A percentile compares a stretch with the other conserved stretches of the same genome.
These are phyloP conservation scores for Mimumesa dahlbomi DNA, from an alignment of 2,888 invertebrate genomes.

Conservation along the genomic window DNA sequence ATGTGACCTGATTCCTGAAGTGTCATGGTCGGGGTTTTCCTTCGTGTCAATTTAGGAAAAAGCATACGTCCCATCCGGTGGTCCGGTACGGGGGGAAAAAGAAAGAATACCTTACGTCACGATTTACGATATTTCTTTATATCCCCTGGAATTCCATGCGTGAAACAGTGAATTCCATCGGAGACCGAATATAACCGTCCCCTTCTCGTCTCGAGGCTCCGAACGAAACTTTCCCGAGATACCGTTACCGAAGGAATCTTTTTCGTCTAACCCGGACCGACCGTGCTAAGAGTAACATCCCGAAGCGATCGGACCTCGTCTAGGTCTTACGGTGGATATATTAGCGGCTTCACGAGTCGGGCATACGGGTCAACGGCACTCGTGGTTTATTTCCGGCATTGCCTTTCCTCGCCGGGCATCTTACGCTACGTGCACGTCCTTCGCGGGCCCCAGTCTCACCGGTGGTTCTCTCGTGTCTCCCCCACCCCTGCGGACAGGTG, in stretches of 20 bases:
- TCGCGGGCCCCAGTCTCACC: conserved; percentile 45
- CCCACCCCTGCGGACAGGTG: conserved; percentile 59
- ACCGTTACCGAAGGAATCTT: conserved; percentile 47
- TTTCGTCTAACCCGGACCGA: conserved; percentile 5
- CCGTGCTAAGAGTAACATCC: background rate
- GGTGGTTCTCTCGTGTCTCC: conserved; percentile 41
- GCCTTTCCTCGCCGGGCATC: conserved; percentile 59
- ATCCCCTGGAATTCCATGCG: too few relatives aligned
- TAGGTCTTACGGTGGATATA: conserved; percentile 1
- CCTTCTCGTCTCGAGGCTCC: conserved; percentile 2
- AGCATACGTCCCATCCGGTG: too few relatives aligned
- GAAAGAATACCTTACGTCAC: too few relatives aligned
- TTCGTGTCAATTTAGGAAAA: too few relatives aligned
- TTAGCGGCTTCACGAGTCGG: conserved; percentile 27
- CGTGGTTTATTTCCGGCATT: conserved; percentile 78
- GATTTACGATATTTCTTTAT: too few relatives aligned
- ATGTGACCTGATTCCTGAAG: conserved; percentile 44
- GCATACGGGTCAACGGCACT: conserved; percentile 78
- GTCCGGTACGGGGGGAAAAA: too few relatives aligned
- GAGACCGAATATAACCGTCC: too few relatives aligned
- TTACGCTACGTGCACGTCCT: conserved; percentile 41
- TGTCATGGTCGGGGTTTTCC: too few relatives aligned
- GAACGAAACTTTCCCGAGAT: conserved; percentile 48
- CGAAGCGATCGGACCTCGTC: conserved; percentile 1
- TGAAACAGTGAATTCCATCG: too few relatives aligned